These are phyloP conservation scores for Gnathonemus longibarbis DNA, from an alignment of 2,113 vertebrate genomes.

Conservation along the genomic window DNA sequence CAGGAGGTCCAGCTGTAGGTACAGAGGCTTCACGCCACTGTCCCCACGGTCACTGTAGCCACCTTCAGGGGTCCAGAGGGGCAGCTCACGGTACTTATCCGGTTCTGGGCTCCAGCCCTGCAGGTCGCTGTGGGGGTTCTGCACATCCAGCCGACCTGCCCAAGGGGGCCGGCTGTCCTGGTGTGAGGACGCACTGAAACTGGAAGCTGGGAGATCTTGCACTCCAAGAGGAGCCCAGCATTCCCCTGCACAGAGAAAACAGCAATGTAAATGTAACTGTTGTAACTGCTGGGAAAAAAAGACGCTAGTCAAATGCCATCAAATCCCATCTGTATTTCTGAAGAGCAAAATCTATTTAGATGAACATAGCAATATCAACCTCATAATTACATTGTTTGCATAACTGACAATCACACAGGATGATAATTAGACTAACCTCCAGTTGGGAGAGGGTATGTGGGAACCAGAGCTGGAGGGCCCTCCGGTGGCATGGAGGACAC, in stretches of 20 bases:
- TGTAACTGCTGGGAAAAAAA: not conserved
- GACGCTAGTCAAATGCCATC: not conserved
- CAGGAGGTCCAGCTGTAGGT: constrained; percentile 71
- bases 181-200: constrained; percentile 57
- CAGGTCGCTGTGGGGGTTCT: constrained; percentile 35
- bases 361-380: not conserved
- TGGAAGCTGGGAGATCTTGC: constrained; percentile 51
- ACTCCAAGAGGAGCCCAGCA: constrained; percentile 71
- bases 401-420: not conserved
- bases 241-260: constrained; percentile 48
- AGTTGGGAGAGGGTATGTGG: constrained; percentile 65
- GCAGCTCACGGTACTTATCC: constrained; percentile 46
- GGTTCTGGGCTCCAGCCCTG: constrained; percentile 66
- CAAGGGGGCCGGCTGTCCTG: constrained; percentile 49
- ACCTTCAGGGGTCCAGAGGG: constrained; percentile 44
- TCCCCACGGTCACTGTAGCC: constrained; percentile 39
- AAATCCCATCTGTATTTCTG: not conserved
- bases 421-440: constrained; percentile 57
- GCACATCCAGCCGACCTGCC: constrained; percentile 46
- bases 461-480: constrained; percentile 40
- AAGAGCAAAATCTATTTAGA: not conserved
- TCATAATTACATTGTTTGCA: not conserved
- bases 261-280: not conserved
- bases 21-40: constrained; percentile 46
- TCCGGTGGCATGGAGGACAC: constrained; percentile 36